Base-by-base conservation (phyloP, 2,888 invertebrate species). In the Myopa testacea region DNA sequence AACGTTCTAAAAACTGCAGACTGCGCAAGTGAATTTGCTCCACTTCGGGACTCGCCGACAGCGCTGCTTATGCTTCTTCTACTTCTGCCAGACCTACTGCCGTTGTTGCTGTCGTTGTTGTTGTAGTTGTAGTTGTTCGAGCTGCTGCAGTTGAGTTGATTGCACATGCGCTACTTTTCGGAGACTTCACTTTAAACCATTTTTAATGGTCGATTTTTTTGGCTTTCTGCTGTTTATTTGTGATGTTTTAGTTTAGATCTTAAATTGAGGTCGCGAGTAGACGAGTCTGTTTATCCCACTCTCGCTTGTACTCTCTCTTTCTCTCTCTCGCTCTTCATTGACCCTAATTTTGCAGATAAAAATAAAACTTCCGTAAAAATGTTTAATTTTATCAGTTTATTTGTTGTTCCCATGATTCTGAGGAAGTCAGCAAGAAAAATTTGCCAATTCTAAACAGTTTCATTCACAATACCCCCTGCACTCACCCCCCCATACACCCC, bases 1-100 rank as follows among this genome's bases (percentile, higher is more conserved):
- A 75, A 75, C 75, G 75, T 75, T 75, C 75, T 75, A 69, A 60
- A 75, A 68, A 75, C 26, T 45, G 75, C 60, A 58, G 75, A 69
- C 75, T 38, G 50, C 75, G 62, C 69, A 60, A 68, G 75, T 75
- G 69, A 75, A 58, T 75, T 69, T 60, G 75, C 75, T 75, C 75
- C 37, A 75, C 26, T 75, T n/a, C 5, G n/a, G 26, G n/a, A n/a
- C 10, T 50, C 45, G 38, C 16, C 34, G 26, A 34, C 37, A 34
- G 45, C 34, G 68, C 26, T n/a, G 55, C 14, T 40, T 38, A 8
- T 50, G n/a, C 68, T 50, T 14, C n/a, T 3, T 40, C 40, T n/a
- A 58, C 71, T 55, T 14, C 38, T 40, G 72, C 72, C 38, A 14
- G 8, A 52, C 1, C 52, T 52, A 52, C 52, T 52, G 52, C 3